Evolutionary conservation across 2,797 vertebrate genomes (phyloP).

Genomic region (Alca torda): DNA sequence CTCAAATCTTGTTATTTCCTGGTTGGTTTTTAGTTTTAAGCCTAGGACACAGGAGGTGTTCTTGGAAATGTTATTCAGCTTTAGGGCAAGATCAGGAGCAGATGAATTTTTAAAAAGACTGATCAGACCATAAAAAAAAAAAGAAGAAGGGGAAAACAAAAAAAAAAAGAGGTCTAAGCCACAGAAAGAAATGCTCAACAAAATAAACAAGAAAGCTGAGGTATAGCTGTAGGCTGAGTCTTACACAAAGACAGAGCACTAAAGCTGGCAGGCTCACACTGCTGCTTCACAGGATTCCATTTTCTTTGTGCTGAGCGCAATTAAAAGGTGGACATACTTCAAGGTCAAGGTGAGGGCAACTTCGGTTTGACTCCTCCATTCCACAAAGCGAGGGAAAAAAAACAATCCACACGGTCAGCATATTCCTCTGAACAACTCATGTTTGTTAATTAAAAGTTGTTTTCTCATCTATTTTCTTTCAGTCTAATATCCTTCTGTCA

Average conservation of each 20-base stretch:
- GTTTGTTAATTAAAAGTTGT: slow-evolving; percentile 63
- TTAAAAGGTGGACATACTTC: background rate
- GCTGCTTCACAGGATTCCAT: background rate
- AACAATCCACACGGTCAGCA: background rate
- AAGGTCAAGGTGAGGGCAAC: background rate
- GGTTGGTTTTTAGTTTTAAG: background rate
- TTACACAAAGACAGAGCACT: background rate
- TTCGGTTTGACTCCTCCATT: background rate
- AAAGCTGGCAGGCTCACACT: background rate
- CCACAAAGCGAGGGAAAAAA: background rate
- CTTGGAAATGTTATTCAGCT: background rate
- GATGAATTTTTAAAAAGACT: background rate
- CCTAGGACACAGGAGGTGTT: background rate
- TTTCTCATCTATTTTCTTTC: slow-evolving; percentile 42
- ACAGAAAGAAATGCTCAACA: background rate
- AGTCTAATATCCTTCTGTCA: background rate
- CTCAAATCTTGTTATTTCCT: background rate
- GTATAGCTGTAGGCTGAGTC: background rate
- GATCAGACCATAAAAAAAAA: background rate
- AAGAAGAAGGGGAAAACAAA: no score
- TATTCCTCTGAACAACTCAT: background rate
- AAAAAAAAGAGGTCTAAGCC: background rate
- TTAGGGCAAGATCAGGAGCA: background rate
- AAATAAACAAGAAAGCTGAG: background rate
- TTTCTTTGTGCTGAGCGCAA: background rate